Evolutionary conservation across 2,888 invertebrate species (phyloP), one percentile per base, ranked within the genome.

Genomic region (Drosophila kokeensis): DNA sequence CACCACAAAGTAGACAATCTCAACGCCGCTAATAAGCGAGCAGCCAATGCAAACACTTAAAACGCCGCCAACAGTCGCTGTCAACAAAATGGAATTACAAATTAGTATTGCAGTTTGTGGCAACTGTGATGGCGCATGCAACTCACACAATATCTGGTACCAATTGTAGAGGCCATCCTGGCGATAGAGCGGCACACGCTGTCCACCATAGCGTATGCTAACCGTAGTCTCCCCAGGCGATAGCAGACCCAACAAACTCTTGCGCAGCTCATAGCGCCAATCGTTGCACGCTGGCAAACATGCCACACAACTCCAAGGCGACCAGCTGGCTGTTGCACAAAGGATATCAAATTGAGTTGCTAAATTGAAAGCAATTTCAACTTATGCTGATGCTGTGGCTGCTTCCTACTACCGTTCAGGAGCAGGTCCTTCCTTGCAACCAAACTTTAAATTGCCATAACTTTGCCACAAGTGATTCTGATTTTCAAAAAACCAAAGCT

Each of bases 41-140:
- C 92, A 92, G 4, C 92, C 92, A 76, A 92, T 91, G 71, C 89
- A 91, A 62, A 92, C 86, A 27, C 92, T 89, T 36, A 92, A 60
- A 15, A 92, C 90, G 7, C 92, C 92, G 3, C 92, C 92, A 60
- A 92, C 78, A 34, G 83, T 90, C 0, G 92, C 92, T 92, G 58
- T 4, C 50, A 38, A 60, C 1, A 30, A 42, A 36, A 45, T 60
- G n/a, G 11, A 53, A 52, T 60, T 40, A 27, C 10, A 24, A 53
- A 55, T 62, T 27, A 34, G 4, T 18, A 38, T 32, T 54, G 30
- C 18, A 50, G 18, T 13, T 21, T 10, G n/a, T 29, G 24, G 18
- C 49, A 34, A 30, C 11, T 18, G 24, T 11, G 50, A 30, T 24
- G 29, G 7, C 36, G 15, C 8, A 48, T 48, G 48, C 29, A 62